Conservation (phyloP, 2,113 vertebrate species). For the Phrynosoma platyrhinos region DNA sequence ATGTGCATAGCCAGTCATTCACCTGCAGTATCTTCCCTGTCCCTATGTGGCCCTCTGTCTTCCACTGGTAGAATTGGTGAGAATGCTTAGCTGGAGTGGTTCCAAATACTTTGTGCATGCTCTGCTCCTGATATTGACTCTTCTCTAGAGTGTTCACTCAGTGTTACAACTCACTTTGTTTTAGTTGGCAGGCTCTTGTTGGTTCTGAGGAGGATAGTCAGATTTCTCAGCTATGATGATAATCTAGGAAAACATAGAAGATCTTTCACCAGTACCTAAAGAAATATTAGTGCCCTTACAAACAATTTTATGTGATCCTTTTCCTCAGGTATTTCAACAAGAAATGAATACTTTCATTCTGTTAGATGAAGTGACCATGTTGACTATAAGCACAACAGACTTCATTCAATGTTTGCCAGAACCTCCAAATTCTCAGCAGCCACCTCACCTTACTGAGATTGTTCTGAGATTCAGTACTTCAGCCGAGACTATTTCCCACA, state of each 20-base stretch:
- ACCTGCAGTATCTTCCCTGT: too few species aligned
- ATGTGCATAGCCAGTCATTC: too few species aligned
- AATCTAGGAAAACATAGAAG: background rate
- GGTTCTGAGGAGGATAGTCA: background rate
- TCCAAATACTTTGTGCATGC: too few species aligned
- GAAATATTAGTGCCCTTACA: background rate
- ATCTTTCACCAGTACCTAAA: background rate
- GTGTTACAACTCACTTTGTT: too few species aligned
- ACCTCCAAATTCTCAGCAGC: background rate
- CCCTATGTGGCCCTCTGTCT: too few species aligned
- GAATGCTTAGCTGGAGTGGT: too few species aligned
- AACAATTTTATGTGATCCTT: background rate
- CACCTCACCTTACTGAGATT: background rate
- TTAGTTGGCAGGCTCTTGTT: too few species aligned
- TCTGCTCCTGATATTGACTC: too few species aligned
- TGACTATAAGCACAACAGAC: background rate
- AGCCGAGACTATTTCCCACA: background rate
- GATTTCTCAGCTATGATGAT: background rate
- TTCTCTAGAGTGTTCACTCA: too few species aligned
- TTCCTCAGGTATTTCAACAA: background rate
- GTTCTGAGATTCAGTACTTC: background rate
- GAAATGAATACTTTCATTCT: background rate
- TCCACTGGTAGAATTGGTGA: too few species aligned
- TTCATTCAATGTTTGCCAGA: background rate
- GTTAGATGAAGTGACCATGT: background rate